Conservation (phyloP, 1,140 invertebrate species). For the Ganaspis sp. region DNA sequence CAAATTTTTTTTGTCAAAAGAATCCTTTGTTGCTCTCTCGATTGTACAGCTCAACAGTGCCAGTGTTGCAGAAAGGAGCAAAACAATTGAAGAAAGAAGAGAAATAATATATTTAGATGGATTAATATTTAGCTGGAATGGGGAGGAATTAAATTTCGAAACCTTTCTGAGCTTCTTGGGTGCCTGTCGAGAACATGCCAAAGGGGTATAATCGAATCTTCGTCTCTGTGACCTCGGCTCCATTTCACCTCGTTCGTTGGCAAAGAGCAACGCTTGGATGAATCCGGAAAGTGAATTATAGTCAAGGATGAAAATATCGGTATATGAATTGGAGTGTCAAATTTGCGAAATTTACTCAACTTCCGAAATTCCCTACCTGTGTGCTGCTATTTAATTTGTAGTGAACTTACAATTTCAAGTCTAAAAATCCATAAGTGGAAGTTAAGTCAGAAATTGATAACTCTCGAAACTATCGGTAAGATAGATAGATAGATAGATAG, state of each 20-base stretch:
- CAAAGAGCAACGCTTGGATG: slow-evolving; percentile 11
- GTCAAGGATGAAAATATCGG: slow-evolving; percentile 5
- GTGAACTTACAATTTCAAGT: too few species aligned
- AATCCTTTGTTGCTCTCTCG: background rate
- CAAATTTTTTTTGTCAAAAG: background rate
- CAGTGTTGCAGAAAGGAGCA: background rate
- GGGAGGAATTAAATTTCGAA: slow-evolving; percentile 8
- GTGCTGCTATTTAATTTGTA: background rate
- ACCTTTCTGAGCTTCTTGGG: slow-evolving; percentile 27
- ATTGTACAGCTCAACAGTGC: background rate
- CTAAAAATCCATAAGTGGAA: too few species aligned
- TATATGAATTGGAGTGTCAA: slow-evolving; percentile 21
- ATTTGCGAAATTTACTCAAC: background rate
- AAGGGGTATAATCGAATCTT: slow-evolving; percentile 27
- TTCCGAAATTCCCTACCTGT: background rate
- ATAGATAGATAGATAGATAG: too few species aligned
- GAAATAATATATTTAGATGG: background rate
- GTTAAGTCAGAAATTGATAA: too few species aligned
- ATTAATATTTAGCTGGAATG: slow-evolving; percentile 2
- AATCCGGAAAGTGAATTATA: slow-evolving; percentile 20
- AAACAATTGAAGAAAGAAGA: background rate
- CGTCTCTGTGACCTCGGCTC: slow-evolving; percentile 28
- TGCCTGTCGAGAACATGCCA: slow-evolving; percentile 15
- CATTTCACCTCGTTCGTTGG: slow-evolving; percentile 24
- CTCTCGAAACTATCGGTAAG: too few species aligned